Evolutionary conservation across 2,888 invertebrate species (phyloP).

Genomic region (Terebella lapidaria): DNA sequence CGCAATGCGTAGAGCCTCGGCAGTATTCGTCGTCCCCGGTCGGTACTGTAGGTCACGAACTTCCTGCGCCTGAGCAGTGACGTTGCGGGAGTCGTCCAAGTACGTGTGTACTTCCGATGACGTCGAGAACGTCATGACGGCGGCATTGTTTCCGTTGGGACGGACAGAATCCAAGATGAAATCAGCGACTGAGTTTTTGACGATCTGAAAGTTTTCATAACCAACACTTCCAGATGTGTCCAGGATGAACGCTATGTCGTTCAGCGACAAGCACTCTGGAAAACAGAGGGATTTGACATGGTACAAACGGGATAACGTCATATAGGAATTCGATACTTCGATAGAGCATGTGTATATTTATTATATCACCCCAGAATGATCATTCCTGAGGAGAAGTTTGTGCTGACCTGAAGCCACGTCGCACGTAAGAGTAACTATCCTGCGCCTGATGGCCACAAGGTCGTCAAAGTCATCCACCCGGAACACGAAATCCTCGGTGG

Average conservation of each 20-base stretch:
- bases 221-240: constrained; percentile 42
- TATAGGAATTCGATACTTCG: too few relatives aligned
- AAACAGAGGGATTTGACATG: background rate
- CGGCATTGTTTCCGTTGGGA: constrained; percentile 33
- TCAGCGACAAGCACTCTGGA: constrained; percentile 17
- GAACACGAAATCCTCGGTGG: background rate
- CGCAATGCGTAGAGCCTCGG: constrained; percentile 3
- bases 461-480: background rate
- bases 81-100: constrained; percentile 29
- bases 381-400: too few relatives aligned
- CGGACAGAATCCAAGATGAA: constrained; percentile 37
- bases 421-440: background rate
- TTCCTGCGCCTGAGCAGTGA: background rate
- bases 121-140: constrained; percentile 36
- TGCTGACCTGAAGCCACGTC: background rate
- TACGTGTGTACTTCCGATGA: constrained; percentile 35
- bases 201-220: constrained; percentile 28
- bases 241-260: constrained; percentile 36
- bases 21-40: constrained; percentile 13
- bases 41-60: background rate
- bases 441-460: background rate
- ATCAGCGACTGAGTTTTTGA: constrained; percentile 35
- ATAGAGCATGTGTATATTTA: too few relatives aligned
- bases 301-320: too few relatives aligned
- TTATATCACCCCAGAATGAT: too few relatives aligned